These are phyloP conservation scores for Euura lappo DNA, from an alignment of 1,140 invertebrate genomes.

Conservation along the genomic window DNA sequence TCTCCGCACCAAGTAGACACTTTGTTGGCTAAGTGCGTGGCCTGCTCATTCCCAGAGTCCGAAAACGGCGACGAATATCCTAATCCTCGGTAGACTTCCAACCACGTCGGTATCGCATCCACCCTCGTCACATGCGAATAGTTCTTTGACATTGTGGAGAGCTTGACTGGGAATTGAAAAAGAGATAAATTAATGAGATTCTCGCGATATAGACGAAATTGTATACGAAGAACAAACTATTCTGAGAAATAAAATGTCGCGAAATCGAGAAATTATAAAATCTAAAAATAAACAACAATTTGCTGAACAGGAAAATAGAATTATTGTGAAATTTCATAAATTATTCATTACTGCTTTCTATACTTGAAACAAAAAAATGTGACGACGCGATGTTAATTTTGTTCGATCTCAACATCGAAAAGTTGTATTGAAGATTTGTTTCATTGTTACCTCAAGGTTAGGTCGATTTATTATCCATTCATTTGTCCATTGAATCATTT, in stretches of 20 bases:
- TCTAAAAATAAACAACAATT: too few relatives aligned
- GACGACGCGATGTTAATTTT: too few relatives aligned
- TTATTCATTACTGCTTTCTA: too few relatives aligned
- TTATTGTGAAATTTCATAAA: too few relatives aligned
- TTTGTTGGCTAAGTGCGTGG: constrained; percentile 64
- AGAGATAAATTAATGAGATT: constrained; percentile 11
- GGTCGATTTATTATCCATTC: too few relatives aligned
- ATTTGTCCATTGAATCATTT: too few relatives aligned
- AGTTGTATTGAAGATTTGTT: too few relatives aligned
- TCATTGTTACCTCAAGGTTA: too few relatives aligned
- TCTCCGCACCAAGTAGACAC: constrained; percentile 78
- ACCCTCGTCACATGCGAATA: constrained; percentile 44
- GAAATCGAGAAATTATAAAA: too few relatives aligned
- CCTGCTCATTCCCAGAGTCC: constrained; percentile 43
- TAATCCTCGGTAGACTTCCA: constrained; percentile 57
- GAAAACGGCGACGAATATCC: constrained; percentile 40
- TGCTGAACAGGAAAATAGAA: too few relatives aligned
- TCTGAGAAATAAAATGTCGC: constrained; percentile 2
- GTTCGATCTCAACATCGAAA: too few relatives aligned
- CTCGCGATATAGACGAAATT: constrained; percentile 14
- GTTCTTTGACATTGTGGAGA: neutral
- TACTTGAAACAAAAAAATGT: too few relatives aligned
- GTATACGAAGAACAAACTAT: constrained; percentile 10
- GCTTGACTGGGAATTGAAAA: neutral
- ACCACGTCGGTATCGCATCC: constrained; percentile 68